Conservation (phyloP, 2,888 invertebrate species). For the Acleris cristana region DNA sequence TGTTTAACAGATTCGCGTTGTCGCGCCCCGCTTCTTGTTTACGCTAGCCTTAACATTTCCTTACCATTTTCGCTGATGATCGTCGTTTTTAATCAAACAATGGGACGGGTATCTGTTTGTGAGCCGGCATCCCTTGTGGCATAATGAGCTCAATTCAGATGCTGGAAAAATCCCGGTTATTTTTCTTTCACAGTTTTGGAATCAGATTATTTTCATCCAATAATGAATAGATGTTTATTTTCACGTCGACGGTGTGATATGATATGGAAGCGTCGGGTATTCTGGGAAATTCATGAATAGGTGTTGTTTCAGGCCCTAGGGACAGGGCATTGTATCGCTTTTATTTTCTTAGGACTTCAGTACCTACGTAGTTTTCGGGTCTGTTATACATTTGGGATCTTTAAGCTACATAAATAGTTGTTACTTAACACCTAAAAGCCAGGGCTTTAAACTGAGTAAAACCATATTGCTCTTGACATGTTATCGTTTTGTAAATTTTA, state of each 20-base stretch:
- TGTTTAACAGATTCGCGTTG: too few species aligned
- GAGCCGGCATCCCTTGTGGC: conserved; percentile 42
- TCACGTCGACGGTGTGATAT: conserved; percentile 19
- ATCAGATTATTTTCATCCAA: conserved; percentile 47
- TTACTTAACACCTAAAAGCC: too few species aligned
- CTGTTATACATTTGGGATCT: conserved; percentile 8
- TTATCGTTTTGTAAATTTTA: too few species aligned
- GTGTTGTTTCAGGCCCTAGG: conserved; percentile 16
- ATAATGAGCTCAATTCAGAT: conserved; percentile 56
- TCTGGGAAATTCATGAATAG: conserved; percentile 9
- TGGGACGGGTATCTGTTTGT: conserved; percentile 47
- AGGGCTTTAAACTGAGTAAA: too few species aligned
- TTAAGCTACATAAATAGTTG: not conserved
- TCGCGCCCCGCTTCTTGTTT: too few species aligned
- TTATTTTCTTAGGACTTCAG: conserved; percentile 30
- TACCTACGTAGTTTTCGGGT: conserved; percentile 11
- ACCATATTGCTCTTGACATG: too few species aligned
- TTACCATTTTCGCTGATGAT: conserved; percentile 30
- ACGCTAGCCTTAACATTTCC: conserved; percentile 14
- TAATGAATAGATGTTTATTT: conserved; percentile 46
- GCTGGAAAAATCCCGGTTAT: conserved; percentile 36
- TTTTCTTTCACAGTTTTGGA: conserved; percentile 48
- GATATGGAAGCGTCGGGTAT: conserved; percentile 11
- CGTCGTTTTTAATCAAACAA: conserved; percentile 50
- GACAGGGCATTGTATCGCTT: conserved; percentile 8